Conservation (phyloP, 2,888 invertebrate species). For the Chymomyza caudatula region DNA sequence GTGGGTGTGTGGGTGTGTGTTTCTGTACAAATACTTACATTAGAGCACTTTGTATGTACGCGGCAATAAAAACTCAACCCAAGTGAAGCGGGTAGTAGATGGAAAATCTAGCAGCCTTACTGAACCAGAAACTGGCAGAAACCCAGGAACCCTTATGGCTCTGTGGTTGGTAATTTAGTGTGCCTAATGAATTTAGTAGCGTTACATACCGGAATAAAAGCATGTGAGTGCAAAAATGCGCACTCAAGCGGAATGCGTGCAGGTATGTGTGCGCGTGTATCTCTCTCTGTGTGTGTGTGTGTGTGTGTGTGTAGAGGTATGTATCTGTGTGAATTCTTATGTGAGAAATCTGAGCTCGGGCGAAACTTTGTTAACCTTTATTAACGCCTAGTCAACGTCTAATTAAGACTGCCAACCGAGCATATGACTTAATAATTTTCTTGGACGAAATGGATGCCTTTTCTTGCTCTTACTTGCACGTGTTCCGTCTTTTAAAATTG, state of each 20-base stretch:
- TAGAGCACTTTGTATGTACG: constrained; percentile 39
- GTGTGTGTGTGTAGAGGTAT: constrained; percentile 20
- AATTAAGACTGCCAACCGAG: constrained; percentile 52
- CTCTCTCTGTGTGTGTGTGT: constrained; percentile 5
- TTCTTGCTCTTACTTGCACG: background rate
- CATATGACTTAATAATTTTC: constrained; percentile 52
- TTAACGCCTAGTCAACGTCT: constrained; percentile 54
- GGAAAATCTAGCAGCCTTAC: background rate
- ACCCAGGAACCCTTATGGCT: constrained; percentile 8
- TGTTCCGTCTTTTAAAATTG: constrained; percentile 46
- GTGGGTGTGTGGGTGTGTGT: background rate
- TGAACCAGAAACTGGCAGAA: background rate
- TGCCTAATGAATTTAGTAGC: constrained; percentile 72
- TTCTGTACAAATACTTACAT: constrained; percentile 28
- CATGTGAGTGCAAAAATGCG: constrained; percentile 67
- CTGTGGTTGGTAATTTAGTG: constrained; percentile 69
- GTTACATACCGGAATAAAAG: constrained; percentile 62
- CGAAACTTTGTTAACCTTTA: constrained; percentile 66
- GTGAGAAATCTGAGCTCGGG: constrained; percentile 60
- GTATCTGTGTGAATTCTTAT: constrained; percentile 26
- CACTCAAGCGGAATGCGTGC: constrained; percentile 42
- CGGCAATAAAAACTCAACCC: constrained; percentile 43
- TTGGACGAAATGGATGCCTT: background rate
- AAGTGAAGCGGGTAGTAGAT: background rate
- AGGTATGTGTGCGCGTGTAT: constrained; percentile 20